A percentile compares a stretch with the other conserved stretches of the same genome.
phyloP scores from a whole-genome alignment of 2,113 vertebrate genomes.

The Phyllostomus hastatus region DNA sequence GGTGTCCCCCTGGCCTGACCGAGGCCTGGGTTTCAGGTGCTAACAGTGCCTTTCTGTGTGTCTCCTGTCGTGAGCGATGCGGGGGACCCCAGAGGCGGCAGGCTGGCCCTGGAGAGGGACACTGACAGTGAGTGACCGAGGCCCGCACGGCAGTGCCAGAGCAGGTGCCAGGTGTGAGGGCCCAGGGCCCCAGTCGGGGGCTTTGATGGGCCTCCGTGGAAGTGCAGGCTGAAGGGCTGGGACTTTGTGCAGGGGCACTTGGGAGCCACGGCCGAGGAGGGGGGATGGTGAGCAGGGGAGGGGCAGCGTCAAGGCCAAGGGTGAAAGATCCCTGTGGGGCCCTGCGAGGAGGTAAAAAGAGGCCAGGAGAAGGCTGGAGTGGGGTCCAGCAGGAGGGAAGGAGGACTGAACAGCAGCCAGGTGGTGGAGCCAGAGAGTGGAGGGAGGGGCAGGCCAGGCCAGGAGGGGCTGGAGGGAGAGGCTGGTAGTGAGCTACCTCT shows the following conservation, averaged over 20 bases:
- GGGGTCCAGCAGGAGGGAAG: neutral
- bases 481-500: neutral
- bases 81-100: neutral
- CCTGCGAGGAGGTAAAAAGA: neutral
- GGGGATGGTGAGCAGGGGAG: neutral
- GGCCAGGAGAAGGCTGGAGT: neutral
- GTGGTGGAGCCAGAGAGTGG: no score
- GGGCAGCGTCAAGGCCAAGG: neutral
- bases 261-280: neutral
- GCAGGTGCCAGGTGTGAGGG: neutral
- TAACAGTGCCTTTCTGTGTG: neutral
- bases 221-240: neutral
- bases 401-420: neutral
- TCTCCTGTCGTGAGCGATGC: neutral
- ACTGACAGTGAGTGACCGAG: fast-evolving
- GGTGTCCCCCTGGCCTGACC: fast-evolving
- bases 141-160: neutral
- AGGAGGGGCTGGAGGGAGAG: no score
- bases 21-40: neutral
- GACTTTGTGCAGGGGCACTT: neutral
- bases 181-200: neutral
- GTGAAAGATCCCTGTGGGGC: neutral
- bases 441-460: neutral
- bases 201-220: neutral
- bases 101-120: fast-evolving